Percentiles rank a stretch among this genome's conserved stretches.
phyloP scores from a whole-genome alignment of 2,113 vertebrate genomes.

The Trinectes maculatus region DNA sequence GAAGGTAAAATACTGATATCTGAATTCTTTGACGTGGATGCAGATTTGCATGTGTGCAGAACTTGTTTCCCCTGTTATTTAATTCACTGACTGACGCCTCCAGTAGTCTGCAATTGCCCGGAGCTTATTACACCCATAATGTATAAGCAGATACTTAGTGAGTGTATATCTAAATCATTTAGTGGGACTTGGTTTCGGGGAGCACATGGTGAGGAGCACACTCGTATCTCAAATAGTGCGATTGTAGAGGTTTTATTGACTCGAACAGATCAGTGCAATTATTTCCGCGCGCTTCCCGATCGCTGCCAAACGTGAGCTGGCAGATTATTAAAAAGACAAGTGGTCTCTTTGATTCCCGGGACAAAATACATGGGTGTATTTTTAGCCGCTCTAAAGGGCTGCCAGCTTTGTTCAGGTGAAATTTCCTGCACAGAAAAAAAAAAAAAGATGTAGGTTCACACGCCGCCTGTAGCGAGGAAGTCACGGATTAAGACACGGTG shows the following conservation, averaged over 20 bases:
- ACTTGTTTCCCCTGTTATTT: slow-evolving; percentile 64
- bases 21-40: slow-evolving; percentile 35
- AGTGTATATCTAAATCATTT: slow-evolving; percentile 78
- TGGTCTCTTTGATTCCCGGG: slow-evolving; percentile 80
- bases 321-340: slow-evolving; percentile 83
- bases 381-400: slow-evolving; percentile 74
- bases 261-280: slow-evolving; percentile 82
- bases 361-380: slow-evolving; percentile 81
- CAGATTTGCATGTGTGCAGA: slow-evolving; percentile 54
- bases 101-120: slow-evolving; percentile 68
- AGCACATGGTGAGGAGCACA: slow-evolving; percentile 66
- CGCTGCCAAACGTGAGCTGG: slow-evolving; percentile 80
- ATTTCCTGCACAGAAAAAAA: slow-evolving; percentile 51
- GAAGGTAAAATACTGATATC: slow-evolving; percentile 34
- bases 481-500: slow-evolving; percentile 51
- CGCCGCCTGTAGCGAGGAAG: slow-evolving; percentile 43
- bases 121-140: slow-evolving; percentile 73
- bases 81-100: slow-evolving; percentile 61
- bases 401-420: slow-evolving; percentile 82
- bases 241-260: slow-evolving; percentile 78
- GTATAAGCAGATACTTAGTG: slow-evolving; percentile 75
- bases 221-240: slow-evolving; percentile 72
- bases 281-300: slow-evolving; percentile 77
- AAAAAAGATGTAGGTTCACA: slow-evolving; percentile 29
- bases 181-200: slow-evolving; percentile 66